A percentile compares a stretch with the other conserved stretches of the same genome.
Conservation (phyloP, 2,888 invertebrate genomes). For the Mamestra brassicae region DNA sequence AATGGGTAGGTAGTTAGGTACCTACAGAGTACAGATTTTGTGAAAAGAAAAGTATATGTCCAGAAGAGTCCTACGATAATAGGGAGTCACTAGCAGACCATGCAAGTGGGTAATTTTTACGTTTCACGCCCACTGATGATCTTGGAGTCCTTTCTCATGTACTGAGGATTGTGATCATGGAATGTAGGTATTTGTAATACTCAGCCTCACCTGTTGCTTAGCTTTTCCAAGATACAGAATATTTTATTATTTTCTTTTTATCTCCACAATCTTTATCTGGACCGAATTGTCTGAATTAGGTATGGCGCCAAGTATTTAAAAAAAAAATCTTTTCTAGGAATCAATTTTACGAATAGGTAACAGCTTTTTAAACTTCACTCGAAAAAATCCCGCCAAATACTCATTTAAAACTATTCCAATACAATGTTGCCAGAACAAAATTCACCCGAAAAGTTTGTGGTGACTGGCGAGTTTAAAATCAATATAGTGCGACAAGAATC, state of each 20-base stretch:
- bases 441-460: background rate
- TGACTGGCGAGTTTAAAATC: background rate
- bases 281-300: background rate
- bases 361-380: too few species aligned
- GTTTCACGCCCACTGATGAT: background rate
- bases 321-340: too few species aligned
- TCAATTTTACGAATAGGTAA: too few species aligned
- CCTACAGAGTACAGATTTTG: too few species aligned
- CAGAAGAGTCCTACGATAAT: background rate
- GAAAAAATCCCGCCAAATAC: too few species aligned
- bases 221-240: background rate
- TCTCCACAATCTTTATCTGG: background rate
- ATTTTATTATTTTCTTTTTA: background rate
- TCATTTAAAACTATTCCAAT: background rate
- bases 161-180: background rate
- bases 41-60: background rate
- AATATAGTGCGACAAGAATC: background rate
- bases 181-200: background rate
- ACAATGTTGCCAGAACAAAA: constrained; percentile 3
- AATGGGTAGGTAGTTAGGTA: too few species aligned
- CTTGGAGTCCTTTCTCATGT: background rate
- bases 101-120: background rate
- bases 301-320: background rate
- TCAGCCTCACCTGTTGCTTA: background rate
- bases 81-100: background rate